A percentile compares a stretch with the other conserved stretches of the same genome.
These are phyloP conservation scores for Gymnopithys bicolor DNA, from an alignment of 2,797 vertebrate species.

Conservation along the genomic window DNA sequence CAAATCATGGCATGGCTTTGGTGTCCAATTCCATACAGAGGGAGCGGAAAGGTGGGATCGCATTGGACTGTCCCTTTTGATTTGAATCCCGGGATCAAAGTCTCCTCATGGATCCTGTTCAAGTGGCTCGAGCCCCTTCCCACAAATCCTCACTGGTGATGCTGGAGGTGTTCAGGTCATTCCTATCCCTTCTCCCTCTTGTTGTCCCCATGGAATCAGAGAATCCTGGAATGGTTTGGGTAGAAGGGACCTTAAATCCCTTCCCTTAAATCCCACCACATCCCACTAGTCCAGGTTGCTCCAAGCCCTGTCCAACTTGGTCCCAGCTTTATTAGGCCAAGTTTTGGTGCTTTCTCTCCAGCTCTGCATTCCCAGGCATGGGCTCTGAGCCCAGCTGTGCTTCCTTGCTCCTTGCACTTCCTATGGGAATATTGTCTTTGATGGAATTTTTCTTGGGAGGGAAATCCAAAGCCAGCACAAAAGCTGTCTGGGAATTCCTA, in stretches of 20 bases:
- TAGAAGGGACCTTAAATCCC: background rate
- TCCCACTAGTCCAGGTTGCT: background rate
- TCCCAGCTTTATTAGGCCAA: background rate
- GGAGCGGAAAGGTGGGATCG: background rate
- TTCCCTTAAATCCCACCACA: too few species aligned
- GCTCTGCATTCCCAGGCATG: background rate
- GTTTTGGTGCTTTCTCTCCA: background rate
- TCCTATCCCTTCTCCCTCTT: background rate
- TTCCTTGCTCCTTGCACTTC: background rate
- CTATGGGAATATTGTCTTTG: background rate
- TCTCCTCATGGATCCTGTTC: background rate
- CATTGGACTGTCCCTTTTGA: constrained; percentile 28
- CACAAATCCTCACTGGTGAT: background rate
- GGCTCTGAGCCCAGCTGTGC: background rate
- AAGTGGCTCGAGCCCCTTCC: background rate
- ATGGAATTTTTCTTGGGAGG: background rate
- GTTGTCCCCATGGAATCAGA: background rate
- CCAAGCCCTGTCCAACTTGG: background rate
- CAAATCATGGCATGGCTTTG: background rate
- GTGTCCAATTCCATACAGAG: background rate
- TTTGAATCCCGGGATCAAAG: constrained; percentile 28
- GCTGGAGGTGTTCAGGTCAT: background rate
- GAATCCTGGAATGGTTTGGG: background rate
- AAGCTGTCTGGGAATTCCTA: background rate
- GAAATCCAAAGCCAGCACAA: background rate